Evolutionary conservation across 2,888 invertebrate genomes (phyloP), one percentile per base, ranked within the genome.

Genomic region (Abscondita cerata): DNA sequence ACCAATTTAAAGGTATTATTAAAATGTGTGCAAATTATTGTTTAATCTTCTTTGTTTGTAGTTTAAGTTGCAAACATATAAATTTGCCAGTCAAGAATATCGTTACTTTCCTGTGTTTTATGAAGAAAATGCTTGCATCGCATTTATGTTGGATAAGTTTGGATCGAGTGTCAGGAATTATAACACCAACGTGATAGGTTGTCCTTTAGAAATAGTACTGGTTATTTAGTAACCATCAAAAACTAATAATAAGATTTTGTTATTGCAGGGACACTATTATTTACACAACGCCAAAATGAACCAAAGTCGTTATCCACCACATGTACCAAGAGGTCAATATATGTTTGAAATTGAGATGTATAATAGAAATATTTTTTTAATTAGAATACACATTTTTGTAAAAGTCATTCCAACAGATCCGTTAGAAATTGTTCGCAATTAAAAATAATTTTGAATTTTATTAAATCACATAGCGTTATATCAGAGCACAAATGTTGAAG

Each of bases 31-130:
- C 6, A 31, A n/a, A 1, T 12, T 16, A 20, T 11, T 47, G 4
- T 1, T 11, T 25, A 25, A 3, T 25, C 12, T 6, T 11, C 12
- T n/a, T 25, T 11, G 9, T 47, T 34, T 50, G 11, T 11, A 50
- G 50, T 9, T 16, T 34, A 15, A 18, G 5, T 11, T 18, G 1
- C 50, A 50, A 50, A 15, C 13, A 6, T 34, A 34, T 5, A 50
- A 50, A 34, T 50, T 50, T 5, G n/a, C 16, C 13, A 50, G 50
- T 50, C 33, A 50, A 16, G 34, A 50, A 1, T 50, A 50, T n/a
- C 34, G 34, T 2, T n/a, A 2, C 1, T 50, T 50, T 50, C 50
- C 50, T 2, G 1, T 50, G 1, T 15, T n/a, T 5, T 50, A 33
- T 34, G 34, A 31, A 11, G 50, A 16, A 1, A 16, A 34, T 50